Conservation (phyloP, 92 coral and sea anemone species). For the Heteractis magnifica region DNA sequence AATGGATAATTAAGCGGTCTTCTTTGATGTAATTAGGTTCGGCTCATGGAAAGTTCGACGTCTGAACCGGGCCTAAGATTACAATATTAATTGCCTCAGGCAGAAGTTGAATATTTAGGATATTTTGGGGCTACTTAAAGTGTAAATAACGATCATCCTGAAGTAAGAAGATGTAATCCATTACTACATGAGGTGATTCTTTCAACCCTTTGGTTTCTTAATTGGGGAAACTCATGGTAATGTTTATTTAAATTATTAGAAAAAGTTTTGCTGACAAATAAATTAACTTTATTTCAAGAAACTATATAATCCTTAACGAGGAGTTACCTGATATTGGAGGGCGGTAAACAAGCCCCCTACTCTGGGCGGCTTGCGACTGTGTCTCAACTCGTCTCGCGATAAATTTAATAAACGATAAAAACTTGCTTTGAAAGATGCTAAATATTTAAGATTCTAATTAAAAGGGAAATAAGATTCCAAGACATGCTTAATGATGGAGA, state of each 20-base stretch:
- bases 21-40: no score
- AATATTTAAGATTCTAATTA: constrained; percentile 28
- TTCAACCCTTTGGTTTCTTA: no score
- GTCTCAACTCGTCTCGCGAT: constrained; percentile 5
- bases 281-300: neutral
- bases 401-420: constrained; percentile 23
- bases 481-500: constrained; percentile 10
- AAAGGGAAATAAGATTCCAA: constrained; percentile 23
- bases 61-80: neutral
- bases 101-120: neutral
- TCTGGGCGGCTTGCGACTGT: no score
- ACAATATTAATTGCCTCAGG: neutral
- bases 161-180: no score
- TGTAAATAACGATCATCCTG: no score
- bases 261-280: neutral
- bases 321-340: neutral
- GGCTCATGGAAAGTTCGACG: no score
- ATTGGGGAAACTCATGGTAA: no score
- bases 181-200: no score
- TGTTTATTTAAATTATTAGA: neutral
- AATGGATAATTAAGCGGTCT: no score
- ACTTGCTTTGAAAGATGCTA: constrained; percentile 10
- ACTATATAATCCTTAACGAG: neutral
- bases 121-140: neutral
- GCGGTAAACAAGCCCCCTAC: constrained; percentile 10